Base-by-base conservation (phyloP, 1,140 invertebrate genomes). In the Neotoxoptera formosana region DNA sequence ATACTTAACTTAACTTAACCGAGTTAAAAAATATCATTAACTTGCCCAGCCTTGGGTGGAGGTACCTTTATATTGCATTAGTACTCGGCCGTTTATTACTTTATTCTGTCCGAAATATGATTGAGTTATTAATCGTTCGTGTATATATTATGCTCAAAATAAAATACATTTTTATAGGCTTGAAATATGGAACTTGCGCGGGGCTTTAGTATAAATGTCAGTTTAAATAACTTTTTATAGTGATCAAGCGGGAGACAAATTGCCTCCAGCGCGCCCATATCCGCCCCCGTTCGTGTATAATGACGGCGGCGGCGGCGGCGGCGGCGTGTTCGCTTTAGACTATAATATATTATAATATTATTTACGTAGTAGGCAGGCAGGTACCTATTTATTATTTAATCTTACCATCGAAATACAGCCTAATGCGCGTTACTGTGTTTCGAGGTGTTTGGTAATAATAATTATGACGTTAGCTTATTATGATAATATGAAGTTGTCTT, bases 181-280 rank as follows among this genome's bases (percentile, higher is more conserved):
- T 45, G 14, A 86, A 47, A 23, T 86, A 47, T 47, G 23, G 17
- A 30, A 47, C 36, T 36, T 3, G 41, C 41, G 41, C 41, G 41
- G 41, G 23, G 41, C 45, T 30, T 45, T 47, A 47, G 45, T 86
- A n/a, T n/a, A 86, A 45, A 86, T 30, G 83, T 45, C 41, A 86
- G 41, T 86, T 47, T 86, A 86, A 86, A 86, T 86, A 86, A 86
- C 83, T 86, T 86, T 86, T 86, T 86, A 47, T 45, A 23, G 14
- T 86, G 23, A 86, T 86, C 83, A 47, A 45, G n/a, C n/a, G 83
- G 41, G 36, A 86, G 83, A 86, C 83, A 86, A 84, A 84, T 84
- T 84, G 36, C 81, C 81, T 9, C 34, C 8, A 84, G 21, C 21
- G 17, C 81, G 36, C 36, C 36, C 81, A 84, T 41, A 84, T 25